These are phyloP conservation scores for Acanthosoma haemorrhoidale DNA, from an alignment of 2,888 invertebrate species.

Conservation along the genomic window DNA sequence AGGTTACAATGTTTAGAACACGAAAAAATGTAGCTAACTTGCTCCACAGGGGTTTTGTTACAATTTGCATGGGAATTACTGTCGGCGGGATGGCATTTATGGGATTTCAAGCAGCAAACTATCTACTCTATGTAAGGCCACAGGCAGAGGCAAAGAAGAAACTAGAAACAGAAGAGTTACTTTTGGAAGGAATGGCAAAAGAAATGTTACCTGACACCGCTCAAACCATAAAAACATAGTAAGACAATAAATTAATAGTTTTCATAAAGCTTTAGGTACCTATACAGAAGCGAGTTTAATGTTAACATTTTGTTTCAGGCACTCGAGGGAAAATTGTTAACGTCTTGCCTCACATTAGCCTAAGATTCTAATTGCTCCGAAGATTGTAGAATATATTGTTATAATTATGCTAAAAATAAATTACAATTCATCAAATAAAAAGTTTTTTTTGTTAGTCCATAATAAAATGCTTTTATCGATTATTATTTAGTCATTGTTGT, in stretches of 20 bases:
- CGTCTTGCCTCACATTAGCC: background rate
- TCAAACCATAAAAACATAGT: constrained; percentile 12
- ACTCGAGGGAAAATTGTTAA: background rate
- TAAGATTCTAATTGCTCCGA: too few species aligned
- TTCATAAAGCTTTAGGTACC: background rate
- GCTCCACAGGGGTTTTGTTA: constrained; percentile 24
- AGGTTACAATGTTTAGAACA: constrained; percentile 23
- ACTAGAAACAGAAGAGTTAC: background rate
- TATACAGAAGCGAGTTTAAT: background rate
- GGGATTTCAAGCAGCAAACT: background rate
- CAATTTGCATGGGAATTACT: constrained; percentile 18
- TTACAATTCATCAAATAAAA: too few species aligned
- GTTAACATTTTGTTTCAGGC: background rate
- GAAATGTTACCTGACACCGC: constrained; percentile 24
- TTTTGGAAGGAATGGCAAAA: constrained; percentile 19
- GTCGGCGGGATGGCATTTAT: constrained; percentile 12
- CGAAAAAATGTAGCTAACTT: constrained; percentile 22
- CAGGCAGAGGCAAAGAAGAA: background rate
- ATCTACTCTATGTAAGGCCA: constrained; percentile 11
- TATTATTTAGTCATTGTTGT: too few species aligned
- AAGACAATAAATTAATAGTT: background rate
- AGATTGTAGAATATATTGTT: too few species aligned
- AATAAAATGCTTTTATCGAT: too few species aligned
- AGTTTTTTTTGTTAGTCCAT: too few species aligned
- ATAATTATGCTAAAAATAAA: too few species aligned